These are phyloP conservation scores for Pteropus alecto DNA, from an alignment of 2,113 vertebrate species.

Conservation along the genomic window DNA sequence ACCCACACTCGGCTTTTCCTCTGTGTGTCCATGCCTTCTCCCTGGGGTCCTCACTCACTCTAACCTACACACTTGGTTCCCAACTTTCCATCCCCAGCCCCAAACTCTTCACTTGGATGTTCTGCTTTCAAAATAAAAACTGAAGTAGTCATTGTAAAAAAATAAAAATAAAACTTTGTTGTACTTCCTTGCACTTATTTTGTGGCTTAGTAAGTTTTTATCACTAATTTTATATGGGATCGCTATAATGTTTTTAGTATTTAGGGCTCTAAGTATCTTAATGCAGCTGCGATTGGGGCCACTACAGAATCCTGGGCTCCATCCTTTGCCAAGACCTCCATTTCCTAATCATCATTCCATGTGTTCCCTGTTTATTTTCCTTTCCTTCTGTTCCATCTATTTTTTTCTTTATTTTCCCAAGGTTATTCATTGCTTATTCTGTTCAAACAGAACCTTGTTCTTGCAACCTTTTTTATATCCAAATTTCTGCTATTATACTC, in stretches of 20 bases:
- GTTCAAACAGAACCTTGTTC: neutral
- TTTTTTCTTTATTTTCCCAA: neutral
- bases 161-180: neutral
- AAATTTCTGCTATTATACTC: neutral
- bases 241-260: neutral
- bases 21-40: neutral
- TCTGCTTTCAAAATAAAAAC: neutral
- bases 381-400: neutral
- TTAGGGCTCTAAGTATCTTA: neutral
- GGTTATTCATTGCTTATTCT: neutral
- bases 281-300: neutral
- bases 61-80: neutral
- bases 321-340: neutral
- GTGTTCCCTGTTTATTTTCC: neutral
- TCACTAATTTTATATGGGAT: neutral
- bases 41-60: neutral
- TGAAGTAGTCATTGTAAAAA: neutral
- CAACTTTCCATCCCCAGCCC: neutral
- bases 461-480: neutral
- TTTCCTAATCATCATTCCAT: neutral
- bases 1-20: neutral
- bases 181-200: neutral
- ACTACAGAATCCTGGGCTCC: neutral
- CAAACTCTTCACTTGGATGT: neutral
- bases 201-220: neutral